Base-by-base conservation (phyloP, 2,888 invertebrate species). In the Chymomyza procnemis region DNA sequence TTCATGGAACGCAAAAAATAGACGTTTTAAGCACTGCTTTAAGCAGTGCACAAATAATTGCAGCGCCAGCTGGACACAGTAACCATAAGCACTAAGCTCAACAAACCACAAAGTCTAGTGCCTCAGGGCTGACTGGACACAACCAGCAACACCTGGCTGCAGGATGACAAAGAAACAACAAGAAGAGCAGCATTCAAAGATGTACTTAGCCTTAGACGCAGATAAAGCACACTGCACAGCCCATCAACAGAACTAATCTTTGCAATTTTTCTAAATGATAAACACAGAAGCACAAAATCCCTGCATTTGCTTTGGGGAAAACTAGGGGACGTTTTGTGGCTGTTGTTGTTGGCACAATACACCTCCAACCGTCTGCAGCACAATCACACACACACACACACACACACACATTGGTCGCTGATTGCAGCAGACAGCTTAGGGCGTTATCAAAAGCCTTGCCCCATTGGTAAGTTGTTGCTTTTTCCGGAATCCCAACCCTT, bases 201-300 rank as follows among this genome's bases (percentile, higher is more conserved):
- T 41, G 12, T 12, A 41, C 12, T 41, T 2, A 41, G 34, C 34
- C 34, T 9, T 12, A 41, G 34, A 12, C 12, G 9, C 34, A 41
- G 34, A 41, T 41, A 41, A 41, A 41, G 34, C 9, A 41, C 34
- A 41, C 12, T 12, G 12, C 34, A 41, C 12, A 41, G 34, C 18
- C 50, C 50, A 50, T 50, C 54, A 78, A 71, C 84, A 76, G 66
- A 78, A 78, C 79, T 84, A 81, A 81, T 81, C 75, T 72, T 69
- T 62, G 71, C 70, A 71, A 58, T 73, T 83, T 26, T 74, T 66
- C 76, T 58, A 69, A 78, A 76, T 71, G 80, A 78, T 83, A 73
- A 74, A 81, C 84, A 79, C 61, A 67, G 61, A 48, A 59, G 34
- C 63, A 56, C 61, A 57, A 54, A 63, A 61, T 61, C 62, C 58